Conservation (phyloP, 1,140 invertebrate genomes). For the Odontomachus brunneus region DNA sequence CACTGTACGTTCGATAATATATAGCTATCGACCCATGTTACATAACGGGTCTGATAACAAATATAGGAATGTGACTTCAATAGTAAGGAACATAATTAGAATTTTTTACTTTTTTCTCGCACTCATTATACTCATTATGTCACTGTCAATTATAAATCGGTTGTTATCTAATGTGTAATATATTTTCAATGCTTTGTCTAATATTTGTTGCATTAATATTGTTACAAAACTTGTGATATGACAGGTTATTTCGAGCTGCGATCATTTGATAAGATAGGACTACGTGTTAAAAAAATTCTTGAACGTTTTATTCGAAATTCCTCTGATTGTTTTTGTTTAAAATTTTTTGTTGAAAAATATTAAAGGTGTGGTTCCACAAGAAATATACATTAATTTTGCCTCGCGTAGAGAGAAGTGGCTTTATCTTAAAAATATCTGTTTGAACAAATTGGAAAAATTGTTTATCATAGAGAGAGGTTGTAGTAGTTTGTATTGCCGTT, state of each 20-base stretch:
- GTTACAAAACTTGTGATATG: constrained; percentile 12
- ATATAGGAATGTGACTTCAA: neutral
- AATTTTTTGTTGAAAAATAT: too few species aligned
- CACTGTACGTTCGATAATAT: neutral
- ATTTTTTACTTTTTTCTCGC: neutral
- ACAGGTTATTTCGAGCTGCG: neutral
- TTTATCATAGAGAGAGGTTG: too few species aligned
- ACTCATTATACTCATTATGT: too few species aligned
- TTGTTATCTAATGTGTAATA: constrained; percentile 1
- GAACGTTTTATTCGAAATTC: too few species aligned
- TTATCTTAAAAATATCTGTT: too few species aligned
- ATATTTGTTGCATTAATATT: neutral
- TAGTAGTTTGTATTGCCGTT: too few species aligned
- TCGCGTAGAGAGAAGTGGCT: too few species aligned
- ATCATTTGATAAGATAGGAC: constrained; percentile 17
- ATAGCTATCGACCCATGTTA: constrained; percentile 10
- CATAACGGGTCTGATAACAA: neutral
- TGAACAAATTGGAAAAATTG: too few species aligned
- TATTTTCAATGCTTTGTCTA: neutral
- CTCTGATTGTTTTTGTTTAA: too few species aligned
- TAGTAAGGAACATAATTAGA: constrained; percentile 7
- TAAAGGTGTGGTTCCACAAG: too few species aligned
- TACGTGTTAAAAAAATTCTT: too few species aligned
- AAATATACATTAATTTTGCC: too few species aligned
- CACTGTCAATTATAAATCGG: neutral